Evolutionary conservation across 2,113 vertebrate species (phyloP).

Genomic region (Myanophis thanlyinensis): DNA sequence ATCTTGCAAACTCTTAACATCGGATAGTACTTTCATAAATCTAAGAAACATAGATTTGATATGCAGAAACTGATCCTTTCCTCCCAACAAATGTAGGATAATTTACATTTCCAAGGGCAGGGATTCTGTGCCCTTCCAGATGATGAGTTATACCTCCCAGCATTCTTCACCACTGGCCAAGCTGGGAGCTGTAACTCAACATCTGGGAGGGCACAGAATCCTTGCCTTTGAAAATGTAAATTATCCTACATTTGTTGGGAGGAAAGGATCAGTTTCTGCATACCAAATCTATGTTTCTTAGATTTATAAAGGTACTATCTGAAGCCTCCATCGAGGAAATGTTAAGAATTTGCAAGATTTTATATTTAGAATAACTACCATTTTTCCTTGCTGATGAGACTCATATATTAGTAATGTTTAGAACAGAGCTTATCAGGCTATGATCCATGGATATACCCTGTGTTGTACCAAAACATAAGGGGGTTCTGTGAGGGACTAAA

Average conservation of each 20-base stretch:
- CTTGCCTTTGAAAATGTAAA: background rate
- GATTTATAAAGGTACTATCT: background rate
- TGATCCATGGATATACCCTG: background rate
- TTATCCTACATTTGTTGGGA: background rate
- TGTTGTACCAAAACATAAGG: background rate
- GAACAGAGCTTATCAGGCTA: background rate
- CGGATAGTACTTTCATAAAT: background rate
- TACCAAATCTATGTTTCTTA: background rate
- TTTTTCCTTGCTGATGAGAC: background rate
- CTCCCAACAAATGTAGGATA: background rate
- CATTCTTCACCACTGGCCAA: background rate
- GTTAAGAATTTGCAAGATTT: background rate
- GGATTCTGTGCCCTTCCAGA: background rate
- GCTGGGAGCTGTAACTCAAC: background rate
- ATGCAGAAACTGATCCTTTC: background rate
- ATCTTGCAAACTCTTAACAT: background rate
- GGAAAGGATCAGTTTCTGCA: background rate
- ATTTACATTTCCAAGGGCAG: background rate
- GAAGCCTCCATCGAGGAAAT: background rate
- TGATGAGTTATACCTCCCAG: background rate
- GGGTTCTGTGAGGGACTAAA: background rate
- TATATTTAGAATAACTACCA: background rate
- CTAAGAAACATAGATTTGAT: background rate
- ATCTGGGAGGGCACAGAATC: background rate
- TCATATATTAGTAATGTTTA: background rate